Base-by-base conservation (phyloP, 2,797 vertebrate genomes). In the Peromyscus attwateri region DNA sequence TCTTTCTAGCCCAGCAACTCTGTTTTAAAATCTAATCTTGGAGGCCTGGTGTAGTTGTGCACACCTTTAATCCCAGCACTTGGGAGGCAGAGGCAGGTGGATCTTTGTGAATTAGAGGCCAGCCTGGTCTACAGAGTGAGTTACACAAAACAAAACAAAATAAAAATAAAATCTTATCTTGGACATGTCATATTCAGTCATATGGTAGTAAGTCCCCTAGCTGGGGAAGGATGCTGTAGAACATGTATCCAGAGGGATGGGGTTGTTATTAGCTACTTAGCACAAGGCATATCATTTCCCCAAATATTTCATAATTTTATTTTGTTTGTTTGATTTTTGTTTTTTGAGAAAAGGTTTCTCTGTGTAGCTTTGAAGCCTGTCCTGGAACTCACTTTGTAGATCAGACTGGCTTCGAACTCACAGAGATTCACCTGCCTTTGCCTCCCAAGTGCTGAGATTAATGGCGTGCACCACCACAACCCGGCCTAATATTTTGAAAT, bases 401-500 rank as follows among this genome's bases (percentile, higher is more conserved):
- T 1, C 13, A 52, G 13, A 13, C 13, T 52, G 52, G 52, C 52
- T 3, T 52, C 13, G 8, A 52, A 52, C 52, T 52, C 52, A 52
- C 13, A 52, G 52, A 52, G 52, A 52, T 52, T 2, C 52, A 14
- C 52, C 52, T 52, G 52, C 2, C 52, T 52, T 13, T 14, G 13
- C 52, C 52, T 52, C 52, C 52, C 13, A 2, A 52, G 52, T 52
- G 13, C 13, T 52, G 52, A 2, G 52, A 52, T 52, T 13, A 52
- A 52, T 3, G 52, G 52, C 1, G 3, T 52, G 52, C 3, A 1
- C 52, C 3, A 52, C 52, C 2, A 13, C 52, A 2, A 2, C 52
- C 52, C 0, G 12, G 13, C 52, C 13, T 49, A 49, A 49, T 43
- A 46, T 76, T 76, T 76, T 46, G 75, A 76, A 76, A 46, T 46